These are phyloP conservation scores for Rhinogobio ventralis DNA, from an alignment of 2,797 vertebrate species.

Conservation along the genomic window DNA sequence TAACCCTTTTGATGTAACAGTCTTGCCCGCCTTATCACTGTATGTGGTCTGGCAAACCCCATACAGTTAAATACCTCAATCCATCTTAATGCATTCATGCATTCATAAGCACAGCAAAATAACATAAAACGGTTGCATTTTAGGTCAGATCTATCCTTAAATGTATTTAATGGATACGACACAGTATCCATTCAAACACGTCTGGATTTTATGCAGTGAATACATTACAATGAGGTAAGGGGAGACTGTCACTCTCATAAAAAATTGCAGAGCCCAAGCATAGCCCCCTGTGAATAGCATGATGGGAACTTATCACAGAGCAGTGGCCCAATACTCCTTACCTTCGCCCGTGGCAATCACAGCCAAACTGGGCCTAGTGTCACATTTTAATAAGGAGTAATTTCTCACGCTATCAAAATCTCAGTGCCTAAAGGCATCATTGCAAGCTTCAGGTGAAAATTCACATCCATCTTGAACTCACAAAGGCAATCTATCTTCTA, in stretches of 20 bases:
- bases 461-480: constrained; percentile 48
- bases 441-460: constrained; percentile 61
- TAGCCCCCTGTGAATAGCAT: constrained; percentile 21
- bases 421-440: constrained; percentile 44
- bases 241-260: not conserved
- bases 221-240: not conserved
- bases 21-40: constrained; percentile 10
- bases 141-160: constrained; percentile 13
- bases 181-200: not conserved
- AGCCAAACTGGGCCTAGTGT: constrained; percentile 45
- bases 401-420: constrained; percentile 52
- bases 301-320: constrained; percentile 53
- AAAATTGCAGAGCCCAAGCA: not conserved
- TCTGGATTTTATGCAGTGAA: not conserved
- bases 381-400: constrained; percentile 61
- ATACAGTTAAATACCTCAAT: constrained; percentile 44
- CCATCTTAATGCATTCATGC: constrained; percentile 14
- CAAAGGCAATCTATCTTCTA: constrained; percentile 28
- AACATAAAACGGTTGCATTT: not conserved
- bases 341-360: constrained; percentile 39
- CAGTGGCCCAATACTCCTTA: constrained; percentile 40
- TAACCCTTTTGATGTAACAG: constrained; percentile 56
- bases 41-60: constrained; percentile 31
- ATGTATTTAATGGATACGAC: not conserved
- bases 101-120: not conserved